Conservation (phyloP, 1,140 invertebrate species). For the Caenorhabditis brenneri region DNA sequence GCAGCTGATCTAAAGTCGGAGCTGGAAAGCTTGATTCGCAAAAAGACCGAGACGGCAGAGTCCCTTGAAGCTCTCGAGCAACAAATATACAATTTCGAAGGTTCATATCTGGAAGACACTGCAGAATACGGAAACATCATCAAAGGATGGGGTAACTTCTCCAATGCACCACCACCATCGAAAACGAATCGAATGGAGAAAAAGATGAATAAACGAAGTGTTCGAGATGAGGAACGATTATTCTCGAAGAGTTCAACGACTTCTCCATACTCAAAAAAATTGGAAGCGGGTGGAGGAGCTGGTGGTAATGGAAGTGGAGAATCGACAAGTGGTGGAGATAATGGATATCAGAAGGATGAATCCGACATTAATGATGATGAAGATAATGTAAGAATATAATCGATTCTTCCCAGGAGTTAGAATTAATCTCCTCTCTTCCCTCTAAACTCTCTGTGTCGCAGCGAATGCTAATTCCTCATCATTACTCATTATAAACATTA, state of each 20-base stretch:
- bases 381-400: not conserved
- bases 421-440: no score
- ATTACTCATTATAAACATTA: not conserved
- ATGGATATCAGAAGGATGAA: not conserved
- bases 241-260: conserved; percentile 98
- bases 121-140: conserved; percentile 98
- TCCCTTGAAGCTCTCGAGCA: conserved; percentile 91
- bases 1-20: not conserved
- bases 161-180: conserved; percentile 50
- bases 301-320: conserved; percentile 8
- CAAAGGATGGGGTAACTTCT: conserved; percentile 74
- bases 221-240: conserved; percentile 87
- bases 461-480: not conserved
- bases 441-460: no score
- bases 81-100: conserved; percentile 99
- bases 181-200: conserved; percentile 57
- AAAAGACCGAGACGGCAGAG: conserved; percentile 73
- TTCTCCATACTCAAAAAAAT: conserved; percentile 80
- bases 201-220: conserved; percentile 51
- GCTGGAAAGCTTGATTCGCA: not conserved
- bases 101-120: conserved; percentile 97
- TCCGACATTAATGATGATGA: not conserved
- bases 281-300: no score
- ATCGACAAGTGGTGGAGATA: conserved; percentile 18
- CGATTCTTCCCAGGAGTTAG: no score